These are phyloP conservation scores for Gadus macrocephalus DNA, from an alignment of 2,113 vertebrate genomes.

Conservation along the genomic window DNA sequence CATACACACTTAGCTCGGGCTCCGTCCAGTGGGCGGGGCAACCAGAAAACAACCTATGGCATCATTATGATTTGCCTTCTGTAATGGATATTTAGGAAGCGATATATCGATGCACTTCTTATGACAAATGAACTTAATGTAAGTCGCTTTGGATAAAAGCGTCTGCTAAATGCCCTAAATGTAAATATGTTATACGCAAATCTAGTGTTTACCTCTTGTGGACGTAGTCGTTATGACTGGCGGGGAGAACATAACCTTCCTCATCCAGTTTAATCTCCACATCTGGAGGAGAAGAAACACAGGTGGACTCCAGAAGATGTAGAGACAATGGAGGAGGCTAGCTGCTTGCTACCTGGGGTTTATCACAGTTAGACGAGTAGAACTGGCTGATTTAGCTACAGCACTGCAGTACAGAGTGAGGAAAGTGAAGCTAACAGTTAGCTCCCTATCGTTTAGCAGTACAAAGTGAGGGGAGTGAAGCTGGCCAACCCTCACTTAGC, in stretches of 20 bases:
- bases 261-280: constrained; percentile 90
- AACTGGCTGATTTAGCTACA: neutral
- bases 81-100: too few species aligned
- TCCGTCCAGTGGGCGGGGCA: too few species aligned
- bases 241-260: constrained; percentile 83
- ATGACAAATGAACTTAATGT: too few species aligned
- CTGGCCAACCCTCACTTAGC: neutral
- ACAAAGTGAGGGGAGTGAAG: neutral
- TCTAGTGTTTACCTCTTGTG: constrained; percentile 71
- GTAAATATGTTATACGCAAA: too few species aligned
- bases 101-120: too few species aligned
- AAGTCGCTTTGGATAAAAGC: too few species aligned
- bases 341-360: too few species aligned
- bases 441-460: neutral
- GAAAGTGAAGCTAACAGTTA: neutral
- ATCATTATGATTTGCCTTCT: too few species aligned
- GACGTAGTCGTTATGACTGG: constrained; percentile 68
- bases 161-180: too few species aligned
- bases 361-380: neutral
- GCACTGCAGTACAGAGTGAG: rapidly evolving
- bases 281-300: constrained; percentile 64
- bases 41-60: too few species aligned
- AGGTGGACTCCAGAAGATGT: neutral
- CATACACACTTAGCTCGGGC: too few species aligned
- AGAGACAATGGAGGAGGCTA: neutral